Base-by-base conservation (phyloP, 1,140 invertebrate species). In the Rhopalosiphum padi region DNA sequence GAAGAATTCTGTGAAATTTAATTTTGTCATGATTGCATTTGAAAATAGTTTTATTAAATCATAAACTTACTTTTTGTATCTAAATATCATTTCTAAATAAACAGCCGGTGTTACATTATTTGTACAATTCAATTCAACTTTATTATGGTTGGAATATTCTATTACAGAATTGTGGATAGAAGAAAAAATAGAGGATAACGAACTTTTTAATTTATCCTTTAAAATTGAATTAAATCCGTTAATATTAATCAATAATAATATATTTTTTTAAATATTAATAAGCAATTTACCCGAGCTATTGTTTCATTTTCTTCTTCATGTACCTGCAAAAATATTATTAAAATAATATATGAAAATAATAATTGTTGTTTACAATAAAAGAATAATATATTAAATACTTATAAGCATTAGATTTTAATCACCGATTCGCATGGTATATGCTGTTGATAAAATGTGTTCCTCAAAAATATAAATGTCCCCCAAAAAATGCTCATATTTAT, bases 1-100 rank as follows among this genome's bases (percentile, higher is more conserved):
- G 96, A 23, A 98, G 95, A 95, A 98, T 96, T 94, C 97, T 98
- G 7, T 35, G 2, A 98, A 77, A 98, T 77, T 77, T 21, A 91
- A 48, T 35, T 82, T 46, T 37, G 2, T 55, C 5, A 53, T 9
- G n/a, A 25, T 41, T 55, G 1, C 18, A 37, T 35, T 25, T 25
- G 9, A 15, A 55, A 89, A 55, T 55, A 89, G 22, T 89, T 37
- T 51, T 37, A 53, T 41, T 46, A 8, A 46, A n/a, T 22, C 1
- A 15, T 46, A 23, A n/a, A 77, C 68, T 77, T 46, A 77, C 90
- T n/a, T 43, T 68, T 77, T 91, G n/a, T 91, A 91, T 48, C 90
- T 68, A 21, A 15, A 46, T 77, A 91, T 46, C 90, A 91, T 77
- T 35, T 91, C 55, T 77, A 91, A 77, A 91, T 91, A 91, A 68